Conservation (phyloP, 1,140 invertebrate species). For the Temnothorax longispinosus region DNA sequence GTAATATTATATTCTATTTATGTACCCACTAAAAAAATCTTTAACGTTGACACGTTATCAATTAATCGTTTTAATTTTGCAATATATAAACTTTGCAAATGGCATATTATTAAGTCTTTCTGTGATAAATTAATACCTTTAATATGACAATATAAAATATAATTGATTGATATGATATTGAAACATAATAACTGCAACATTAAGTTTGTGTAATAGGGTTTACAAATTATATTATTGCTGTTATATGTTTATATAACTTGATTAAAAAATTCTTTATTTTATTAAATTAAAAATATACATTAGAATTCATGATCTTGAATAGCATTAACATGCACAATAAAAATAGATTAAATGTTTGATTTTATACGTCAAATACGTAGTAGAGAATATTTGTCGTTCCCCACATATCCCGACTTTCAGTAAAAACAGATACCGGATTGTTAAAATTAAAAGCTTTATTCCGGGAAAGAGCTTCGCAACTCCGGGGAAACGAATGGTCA, state of each 20-base stretch:
- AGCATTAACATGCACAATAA: background rate
- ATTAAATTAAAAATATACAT: background rate
- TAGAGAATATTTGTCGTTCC: background rate
- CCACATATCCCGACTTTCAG: background rate
- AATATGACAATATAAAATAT: no score
- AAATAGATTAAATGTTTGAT: background rate
- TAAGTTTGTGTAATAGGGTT: background rate
- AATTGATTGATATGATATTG: no score
- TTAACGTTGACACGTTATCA: background rate
- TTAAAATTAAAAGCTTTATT: slow-evolving; percentile 43
- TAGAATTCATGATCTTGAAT: background rate
- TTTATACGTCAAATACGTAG: background rate
- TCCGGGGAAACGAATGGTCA: slow-evolving; percentile 37
- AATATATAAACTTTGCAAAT: background rate
- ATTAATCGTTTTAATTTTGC: background rate
- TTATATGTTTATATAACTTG: background rate
- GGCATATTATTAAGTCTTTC: background rate
- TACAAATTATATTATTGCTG: background rate
- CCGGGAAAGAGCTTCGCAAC: background rate
- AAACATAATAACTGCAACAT: background rate
- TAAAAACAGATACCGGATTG: slow-evolving; percentile 6
- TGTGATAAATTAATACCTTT: background rate
- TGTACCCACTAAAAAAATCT: background rate
- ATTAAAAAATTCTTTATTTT: background rate
- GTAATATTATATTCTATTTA: no score